A percentile compares a stretch with the other conserved stretches of the same genome.
Conservation (phyloP, 2,113 vertebrate species). For the Catharus bicknelli region DNA sequence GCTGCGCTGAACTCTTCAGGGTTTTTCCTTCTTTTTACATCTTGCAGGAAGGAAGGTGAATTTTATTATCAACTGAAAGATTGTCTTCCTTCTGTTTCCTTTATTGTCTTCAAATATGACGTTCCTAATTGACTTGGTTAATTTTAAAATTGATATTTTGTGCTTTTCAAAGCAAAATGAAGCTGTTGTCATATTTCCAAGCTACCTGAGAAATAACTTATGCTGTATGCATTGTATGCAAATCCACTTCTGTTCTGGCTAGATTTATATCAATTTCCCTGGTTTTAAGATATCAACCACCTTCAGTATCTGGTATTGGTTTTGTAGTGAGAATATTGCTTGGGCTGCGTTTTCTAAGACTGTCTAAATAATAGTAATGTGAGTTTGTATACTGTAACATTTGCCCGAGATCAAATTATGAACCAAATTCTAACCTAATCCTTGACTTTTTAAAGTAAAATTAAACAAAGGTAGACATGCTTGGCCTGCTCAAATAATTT, state of each 20-base stretch:
- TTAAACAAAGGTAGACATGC: neutral
- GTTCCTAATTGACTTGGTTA: neutral
- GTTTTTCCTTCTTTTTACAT: neutral
- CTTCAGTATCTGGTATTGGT: neutral
- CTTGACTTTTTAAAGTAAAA: neutral
- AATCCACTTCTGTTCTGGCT: neutral
- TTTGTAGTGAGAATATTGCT: neutral
- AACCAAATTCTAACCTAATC: neutral
- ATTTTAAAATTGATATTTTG: constrained; percentile 23
- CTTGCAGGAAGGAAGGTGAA: neutral
- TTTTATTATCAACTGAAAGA: constrained; percentile 33
- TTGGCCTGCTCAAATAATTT: neutral
- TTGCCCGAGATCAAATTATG: neutral
- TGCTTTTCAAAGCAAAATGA: constrained; percentile 27
- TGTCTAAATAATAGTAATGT: neutral
- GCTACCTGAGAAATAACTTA: neutral
- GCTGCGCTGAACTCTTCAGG: neutral
- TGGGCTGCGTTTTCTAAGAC: neutral
- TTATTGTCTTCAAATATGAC: neutral
- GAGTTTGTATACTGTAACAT: neutral
- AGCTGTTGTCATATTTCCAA: neutral
- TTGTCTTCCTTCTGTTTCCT: constrained; percentile 37
- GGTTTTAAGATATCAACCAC: neutral
- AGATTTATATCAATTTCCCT: neutral
- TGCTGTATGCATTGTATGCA: neutral